Percentiles rank a stretch among this genome's conserved stretches.
Conservation (phyloP, 2,888 invertebrate genomes). For the Priocnemis perturbator region DNA sequence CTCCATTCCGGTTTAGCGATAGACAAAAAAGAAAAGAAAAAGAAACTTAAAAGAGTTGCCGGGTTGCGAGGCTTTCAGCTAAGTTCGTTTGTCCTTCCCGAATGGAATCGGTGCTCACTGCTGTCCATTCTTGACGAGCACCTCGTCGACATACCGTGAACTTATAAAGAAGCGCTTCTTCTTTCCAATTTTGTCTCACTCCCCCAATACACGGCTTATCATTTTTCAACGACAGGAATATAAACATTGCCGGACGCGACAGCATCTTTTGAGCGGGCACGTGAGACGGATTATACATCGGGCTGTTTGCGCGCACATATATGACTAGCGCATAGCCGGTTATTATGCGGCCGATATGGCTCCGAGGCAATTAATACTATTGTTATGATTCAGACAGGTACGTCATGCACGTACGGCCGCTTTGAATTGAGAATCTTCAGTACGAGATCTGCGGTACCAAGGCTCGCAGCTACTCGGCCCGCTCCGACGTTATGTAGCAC, state of each 20-base stretch:
- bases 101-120: too few species aligned
- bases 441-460: conserved; percentile 42
- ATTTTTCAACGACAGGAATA: conserved; percentile 24
- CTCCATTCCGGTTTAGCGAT: too few species aligned
- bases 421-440: conserved; percentile 53
- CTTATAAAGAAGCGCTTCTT: background rate
- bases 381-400: conserved; percentile 71
- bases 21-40: too few species aligned
- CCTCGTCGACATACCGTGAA: background rate
- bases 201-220: conserved; percentile 1
- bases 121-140: background rate
- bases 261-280: conserved; percentile 28
- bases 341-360: conserved; percentile 72
- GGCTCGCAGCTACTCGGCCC: conserved; percentile 36
- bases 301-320: conserved; percentile 16
- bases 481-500: conserved; percentile 18
- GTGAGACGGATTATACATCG: conserved; percentile 19
- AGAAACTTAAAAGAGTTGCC: too few species aligned
- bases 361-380: conserved; percentile 72
- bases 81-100: background rate
- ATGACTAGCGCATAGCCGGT: conserved; percentile 53
- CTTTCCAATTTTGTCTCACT: background rate
- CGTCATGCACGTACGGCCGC: conserved; percentile 57
- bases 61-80: background rate
- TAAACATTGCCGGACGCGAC: conserved; percentile 47